These are phyloP conservation scores for Parnassius apollo DNA, from an alignment of 2,888 invertebrate species.

Conservation along the genomic window DNA sequence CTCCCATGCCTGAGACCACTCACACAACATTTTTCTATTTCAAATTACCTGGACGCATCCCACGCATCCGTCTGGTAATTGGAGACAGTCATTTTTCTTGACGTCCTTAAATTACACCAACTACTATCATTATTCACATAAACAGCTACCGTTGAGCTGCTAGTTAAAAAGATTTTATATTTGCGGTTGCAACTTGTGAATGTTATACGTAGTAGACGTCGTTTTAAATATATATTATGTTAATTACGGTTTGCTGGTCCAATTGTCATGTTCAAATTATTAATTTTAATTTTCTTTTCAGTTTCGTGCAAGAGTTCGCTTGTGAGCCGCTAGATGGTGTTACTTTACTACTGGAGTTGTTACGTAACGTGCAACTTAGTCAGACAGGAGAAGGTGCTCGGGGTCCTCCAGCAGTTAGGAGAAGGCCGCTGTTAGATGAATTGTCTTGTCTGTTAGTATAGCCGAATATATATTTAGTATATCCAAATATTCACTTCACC, in stretches of 20 bases:
- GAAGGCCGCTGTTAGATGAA: constrained; percentile 91
- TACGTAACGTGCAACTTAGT: constrained; percentile 91
- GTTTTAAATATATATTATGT: constrained; percentile 1
- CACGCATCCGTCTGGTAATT: constrained; percentile 35
- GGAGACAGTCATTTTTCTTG: constrained; percentile 54
- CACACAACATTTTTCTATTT: constrained; percentile 41
- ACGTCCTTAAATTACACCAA: constrained; percentile 56
- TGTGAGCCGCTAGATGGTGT: constrained; percentile 94
- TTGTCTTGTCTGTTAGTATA: constrained; percentile 88
- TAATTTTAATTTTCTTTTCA: constrained; percentile 59
- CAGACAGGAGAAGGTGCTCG: constrained; percentile 84
- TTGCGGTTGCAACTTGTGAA: not conserved
- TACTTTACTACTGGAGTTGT: constrained; percentile 89
- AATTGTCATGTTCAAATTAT: not conserved
- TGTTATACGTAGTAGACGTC: not conserved
- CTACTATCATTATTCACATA: constrained; percentile 19
- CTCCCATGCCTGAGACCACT: constrained; percentile 32
- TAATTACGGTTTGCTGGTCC: not conserved
- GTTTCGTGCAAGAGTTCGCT: constrained; percentile 96
- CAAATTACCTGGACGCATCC: constrained; percentile 42
- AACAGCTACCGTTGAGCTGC: not conserved
- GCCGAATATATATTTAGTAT: too few relatives aligned
- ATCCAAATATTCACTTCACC: too few relatives aligned
- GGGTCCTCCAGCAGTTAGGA: constrained; percentile 85
- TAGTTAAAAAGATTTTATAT: not conserved